Evolutionary conservation across 2,797 vertebrate genomes (phyloP).

Genomic region (Simalia tracyae): DNA sequence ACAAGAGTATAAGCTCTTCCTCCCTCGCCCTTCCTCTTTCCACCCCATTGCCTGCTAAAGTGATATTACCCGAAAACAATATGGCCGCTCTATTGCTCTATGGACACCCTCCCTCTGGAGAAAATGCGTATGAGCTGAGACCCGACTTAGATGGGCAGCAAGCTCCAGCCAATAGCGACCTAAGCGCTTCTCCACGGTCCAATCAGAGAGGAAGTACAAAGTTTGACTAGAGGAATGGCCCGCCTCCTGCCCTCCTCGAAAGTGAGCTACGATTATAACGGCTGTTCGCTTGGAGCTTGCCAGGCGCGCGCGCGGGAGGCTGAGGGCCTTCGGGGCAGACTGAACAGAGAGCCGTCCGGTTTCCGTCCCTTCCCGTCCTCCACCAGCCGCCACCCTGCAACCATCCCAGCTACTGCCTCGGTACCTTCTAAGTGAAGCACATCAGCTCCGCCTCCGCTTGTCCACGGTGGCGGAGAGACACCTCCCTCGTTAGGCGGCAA

Average conservation of each 20-base stretch:
- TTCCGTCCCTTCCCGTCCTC: not conserved
- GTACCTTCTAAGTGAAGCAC: not conserved
- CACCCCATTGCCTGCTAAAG: not conserved
- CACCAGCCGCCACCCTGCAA: not conserved
- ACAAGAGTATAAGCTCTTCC: not conserved
- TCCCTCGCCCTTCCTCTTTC: not conserved
- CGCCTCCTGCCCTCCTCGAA: not conserved
- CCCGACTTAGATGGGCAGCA: not conserved
- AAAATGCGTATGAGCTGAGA: not conserved
- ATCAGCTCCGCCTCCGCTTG: not conserved
- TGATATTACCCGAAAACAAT: not conserved
- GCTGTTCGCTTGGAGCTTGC: not conserved
- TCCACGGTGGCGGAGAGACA: not conserved
- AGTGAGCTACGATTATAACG: not conserved
- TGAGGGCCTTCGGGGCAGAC: not conserved
- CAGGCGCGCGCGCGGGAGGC: not conserved
- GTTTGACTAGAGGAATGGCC: not conserved
- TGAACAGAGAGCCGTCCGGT: not conserved
- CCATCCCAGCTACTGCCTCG: not conserved
- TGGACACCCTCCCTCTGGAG: not conserved
- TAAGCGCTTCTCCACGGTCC: not conserved
- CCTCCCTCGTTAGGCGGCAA: not conserved
- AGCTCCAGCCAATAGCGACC: not conserved
- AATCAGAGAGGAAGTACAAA: not conserved
- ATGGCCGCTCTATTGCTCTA: not conserved